Evolutionary conservation across 2,888 invertebrate genomes (phyloP).

Genomic region (Platerodrilus igneus): DNA sequence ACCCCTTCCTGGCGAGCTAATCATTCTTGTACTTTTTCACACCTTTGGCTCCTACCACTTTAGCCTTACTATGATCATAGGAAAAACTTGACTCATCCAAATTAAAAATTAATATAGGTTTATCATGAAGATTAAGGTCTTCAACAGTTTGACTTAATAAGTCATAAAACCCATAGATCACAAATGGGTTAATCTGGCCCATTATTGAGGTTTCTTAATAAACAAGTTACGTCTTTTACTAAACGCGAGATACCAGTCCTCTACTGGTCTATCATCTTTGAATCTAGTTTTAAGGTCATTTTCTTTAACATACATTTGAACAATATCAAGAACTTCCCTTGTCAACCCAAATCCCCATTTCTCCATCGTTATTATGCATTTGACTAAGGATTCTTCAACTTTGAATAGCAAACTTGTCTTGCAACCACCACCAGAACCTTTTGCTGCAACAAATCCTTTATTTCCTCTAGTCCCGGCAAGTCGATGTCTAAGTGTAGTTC

Average conservation of each 20-base stretch:
- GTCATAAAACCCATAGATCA: neutral
- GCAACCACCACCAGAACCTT: constrained; percentile 1
- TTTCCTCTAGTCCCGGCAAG: too few species aligned
- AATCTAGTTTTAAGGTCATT: constrained; percentile 1
- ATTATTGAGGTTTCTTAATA: constrained; percentile 1
- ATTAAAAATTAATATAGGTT: constrained; percentile 1
- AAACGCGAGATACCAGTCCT: neutral
- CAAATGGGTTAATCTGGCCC: neutral
- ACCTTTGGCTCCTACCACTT: constrained; percentile 15
- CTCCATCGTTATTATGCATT: neutral
- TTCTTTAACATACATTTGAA: too few species aligned
- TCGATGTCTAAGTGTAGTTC: neutral
- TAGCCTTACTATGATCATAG: constrained; percentile 18
- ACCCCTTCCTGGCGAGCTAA: constrained; percentile 12
- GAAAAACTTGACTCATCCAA: constrained; percentile 5
- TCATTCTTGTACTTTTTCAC: constrained; percentile 10
- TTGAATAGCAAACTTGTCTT: neutral
- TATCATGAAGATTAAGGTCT: neutral
- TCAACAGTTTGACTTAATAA: neutral
- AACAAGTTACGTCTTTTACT: neutral
- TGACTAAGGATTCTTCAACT: neutral
- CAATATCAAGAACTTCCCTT: too few species aligned
- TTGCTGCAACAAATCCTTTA: too few species aligned
- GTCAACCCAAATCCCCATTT: constrained; percentile 5
- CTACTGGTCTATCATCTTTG: neutral